Evolutionary conservation across 2,113 vertebrate genomes (phyloP), one percentile per base, ranked within the genome.

Genomic region (Fulica atra): DNA sequence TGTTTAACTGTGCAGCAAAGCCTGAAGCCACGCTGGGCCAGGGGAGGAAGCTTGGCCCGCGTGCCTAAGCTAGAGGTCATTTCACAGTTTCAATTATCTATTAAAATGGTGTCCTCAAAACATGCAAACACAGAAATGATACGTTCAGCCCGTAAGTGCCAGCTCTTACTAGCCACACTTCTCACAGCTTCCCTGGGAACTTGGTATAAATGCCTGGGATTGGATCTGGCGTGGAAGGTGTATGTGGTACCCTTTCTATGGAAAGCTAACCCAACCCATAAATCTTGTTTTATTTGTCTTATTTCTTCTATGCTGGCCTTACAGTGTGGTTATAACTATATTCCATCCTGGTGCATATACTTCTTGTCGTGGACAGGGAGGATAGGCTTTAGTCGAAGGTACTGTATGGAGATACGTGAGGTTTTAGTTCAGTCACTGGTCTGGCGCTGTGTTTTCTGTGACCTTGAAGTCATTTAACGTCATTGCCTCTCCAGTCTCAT

Each of bases 1-100:
- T 92, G 79, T 92, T 86, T 46, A 89, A 81, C 84, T 28, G 13
- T 86, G 94, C 93, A 68, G 66, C 44, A 78, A 90, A 88, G 80
- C 4, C 2, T 85, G 77, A 91, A 84, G 44, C 59, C 18, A 83
- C 70, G 57, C 64, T 61, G 81, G 38, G 51, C 70, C 69, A 57
- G 51, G 56, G 60, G 40, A 88, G 92, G 71, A 93, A 63, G 81
- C 60, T 50, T 7, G 8, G 56, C 74, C 17, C 38, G 19, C 0
- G 1, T 81, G 74, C 29, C 65, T 92, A 29, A 86, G 57, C 53
- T 89, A 24, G 59, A 88, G 33, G n/a, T 81, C 69, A 60, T 82
- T 77, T 63, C 33, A 28, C 46, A 91, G 59, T 91, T 96, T 93
- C 80, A 89, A 9, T 82, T 95, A 25, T 51, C 46, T 85, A 9